Evolutionary conservation across 2,113 vertebrate genomes (phyloP).

Genomic region (Orthonyx spaldingii): DNA sequence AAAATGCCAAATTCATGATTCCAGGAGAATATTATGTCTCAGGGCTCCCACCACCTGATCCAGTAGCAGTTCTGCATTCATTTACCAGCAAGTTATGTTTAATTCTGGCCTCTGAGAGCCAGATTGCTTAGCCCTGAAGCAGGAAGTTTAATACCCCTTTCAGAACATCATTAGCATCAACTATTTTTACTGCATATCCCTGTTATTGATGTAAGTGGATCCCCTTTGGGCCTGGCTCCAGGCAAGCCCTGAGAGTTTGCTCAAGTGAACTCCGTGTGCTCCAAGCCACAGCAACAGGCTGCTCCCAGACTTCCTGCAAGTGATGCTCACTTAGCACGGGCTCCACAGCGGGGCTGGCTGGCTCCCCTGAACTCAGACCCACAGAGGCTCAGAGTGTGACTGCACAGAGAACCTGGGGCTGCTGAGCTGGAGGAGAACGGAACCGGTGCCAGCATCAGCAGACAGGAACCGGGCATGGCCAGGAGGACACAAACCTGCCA

Average conservation of each 20-base stretch:
- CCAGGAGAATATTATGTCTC: background rate
- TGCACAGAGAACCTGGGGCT: background rate
- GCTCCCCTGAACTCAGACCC: background rate
- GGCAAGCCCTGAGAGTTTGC: background rate
- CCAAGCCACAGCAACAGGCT: background rate
- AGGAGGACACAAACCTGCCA: fast-evolving
- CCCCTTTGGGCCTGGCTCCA: background rate
- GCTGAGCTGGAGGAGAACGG: fast-evolving
- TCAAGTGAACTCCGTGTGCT: background rate
- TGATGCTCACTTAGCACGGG: background rate
- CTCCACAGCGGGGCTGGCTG: background rate
- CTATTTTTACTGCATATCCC: background rate
- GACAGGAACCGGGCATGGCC: fast-evolving
- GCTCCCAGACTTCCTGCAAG: background rate
- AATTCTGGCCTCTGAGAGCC: background rate
- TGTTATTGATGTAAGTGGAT: background rate
- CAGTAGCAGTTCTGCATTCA: background rate
- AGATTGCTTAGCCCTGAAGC: background rate
- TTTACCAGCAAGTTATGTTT: background rate
- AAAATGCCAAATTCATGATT: background rate
- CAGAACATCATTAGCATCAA: background rate
- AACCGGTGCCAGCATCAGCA: fast-evolving
- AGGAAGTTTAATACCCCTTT: background rate
- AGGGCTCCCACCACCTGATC: background rate
- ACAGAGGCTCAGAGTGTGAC: background rate